Conservation (phyloP, 2,888 invertebrate species). For the Andricus quercusramuli region DNA sequence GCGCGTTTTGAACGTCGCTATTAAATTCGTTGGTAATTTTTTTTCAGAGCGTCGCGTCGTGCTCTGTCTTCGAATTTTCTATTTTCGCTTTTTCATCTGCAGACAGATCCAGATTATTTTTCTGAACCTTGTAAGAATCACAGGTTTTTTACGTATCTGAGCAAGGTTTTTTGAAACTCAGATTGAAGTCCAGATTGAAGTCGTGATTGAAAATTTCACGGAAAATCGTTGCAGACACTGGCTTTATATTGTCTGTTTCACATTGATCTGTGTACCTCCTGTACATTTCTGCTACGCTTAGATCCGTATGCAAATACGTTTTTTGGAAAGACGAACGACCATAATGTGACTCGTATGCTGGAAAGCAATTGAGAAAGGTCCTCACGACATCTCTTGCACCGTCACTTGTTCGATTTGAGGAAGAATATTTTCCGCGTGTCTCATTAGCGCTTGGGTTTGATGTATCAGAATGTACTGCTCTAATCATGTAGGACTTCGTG, state of each 20-base stretch:
- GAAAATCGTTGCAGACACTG: slow-evolving; percentile 43
- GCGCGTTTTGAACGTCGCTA: too few relatives aligned
- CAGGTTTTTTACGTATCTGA: too few relatives aligned
- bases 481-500: too few relatives aligned
- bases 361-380: slow-evolving; percentile 44
- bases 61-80: too few relatives aligned
- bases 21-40: too few relatives aligned
- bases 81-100: neutral
- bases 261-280: slow-evolving; percentile 42
- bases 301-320: slow-evolving; percentile 37
- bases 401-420: slow-evolving; percentile 26
- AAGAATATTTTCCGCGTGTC: slow-evolving; percentile 32
- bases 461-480: too few relatives aligned
- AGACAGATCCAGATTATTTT: neutral
- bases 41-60: too few relatives aligned
- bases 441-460: slow-evolving; percentile 37
- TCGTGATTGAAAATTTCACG: too few relatives aligned
- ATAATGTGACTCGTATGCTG: slow-evolving; percentile 46
- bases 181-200: too few relatives aligned
- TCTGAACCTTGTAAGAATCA: too few relatives aligned
- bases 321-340: slow-evolving; percentile 37
- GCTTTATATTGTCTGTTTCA: slow-evolving; percentile 24
- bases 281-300: slow-evolving; percentile 43
- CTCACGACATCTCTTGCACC: slow-evolving; percentile 34
- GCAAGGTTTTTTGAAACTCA: too few relatives aligned